phyloP scores from a whole-genome alignment of 2,113 vertebrate species.

The Pitta sordida region DNA sequence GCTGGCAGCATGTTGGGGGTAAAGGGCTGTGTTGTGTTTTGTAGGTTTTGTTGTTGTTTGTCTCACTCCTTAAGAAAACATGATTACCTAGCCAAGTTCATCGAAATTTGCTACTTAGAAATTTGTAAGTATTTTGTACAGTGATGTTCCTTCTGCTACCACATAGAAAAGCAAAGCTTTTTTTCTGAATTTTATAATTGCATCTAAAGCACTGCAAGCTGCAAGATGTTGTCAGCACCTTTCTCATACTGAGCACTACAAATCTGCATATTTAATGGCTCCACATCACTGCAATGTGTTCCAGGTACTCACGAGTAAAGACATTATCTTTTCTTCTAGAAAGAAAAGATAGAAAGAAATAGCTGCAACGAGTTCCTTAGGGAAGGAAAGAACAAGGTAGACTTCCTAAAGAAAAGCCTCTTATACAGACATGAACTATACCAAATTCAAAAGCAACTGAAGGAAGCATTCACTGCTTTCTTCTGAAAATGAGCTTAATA shows the following conservation, averaged over 20 bases:
- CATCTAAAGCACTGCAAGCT: not conserved
- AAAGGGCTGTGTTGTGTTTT: not conserved
- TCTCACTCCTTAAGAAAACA: not conserved
- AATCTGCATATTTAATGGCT: not conserved
- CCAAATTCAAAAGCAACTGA: not conserved
- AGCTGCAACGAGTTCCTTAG: not conserved
- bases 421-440: not conserved
- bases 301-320: not conserved
- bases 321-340: not conserved
- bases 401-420: constrained; percentile 12
- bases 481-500: constrained; percentile 9
- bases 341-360: constrained; percentile 15
- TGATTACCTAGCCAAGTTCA: not conserved
- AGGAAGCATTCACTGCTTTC: not conserved
- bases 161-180: not conserved
- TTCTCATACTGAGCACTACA: not conserved
- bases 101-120: not conserved
- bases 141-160: not conserved
- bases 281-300: not conserved
- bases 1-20: not conserved
- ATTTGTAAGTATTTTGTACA: not conserved
- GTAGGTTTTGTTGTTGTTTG: not conserved
- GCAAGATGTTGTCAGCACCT: not conserved
- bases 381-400: constrained; percentile 8
- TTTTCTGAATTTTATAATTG: not conserved